phyloP scores from a whole-genome alignment of 1,140 invertebrate species.

The Penaeus chinensis region DNA sequence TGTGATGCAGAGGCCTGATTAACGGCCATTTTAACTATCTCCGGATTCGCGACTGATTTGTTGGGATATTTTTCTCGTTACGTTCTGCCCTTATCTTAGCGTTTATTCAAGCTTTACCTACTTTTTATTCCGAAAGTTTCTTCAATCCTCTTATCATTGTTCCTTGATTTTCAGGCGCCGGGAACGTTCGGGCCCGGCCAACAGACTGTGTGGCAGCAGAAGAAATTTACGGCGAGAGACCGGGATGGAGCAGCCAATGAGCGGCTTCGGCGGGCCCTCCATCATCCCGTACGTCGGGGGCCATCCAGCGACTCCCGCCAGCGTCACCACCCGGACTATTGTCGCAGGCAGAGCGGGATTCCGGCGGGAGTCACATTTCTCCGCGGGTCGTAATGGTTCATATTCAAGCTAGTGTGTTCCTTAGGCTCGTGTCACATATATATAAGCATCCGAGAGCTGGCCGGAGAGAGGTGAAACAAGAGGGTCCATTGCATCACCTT shows the following conservation, averaged over 20 bases:
- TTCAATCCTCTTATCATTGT: conserved; percentile 57
- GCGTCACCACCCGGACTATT: conserved; percentile 56
- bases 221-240: conserved; percentile 56
- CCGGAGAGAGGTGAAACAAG: background rate
- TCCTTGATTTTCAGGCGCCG: conserved; percentile 46
- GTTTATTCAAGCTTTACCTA: conserved; percentile 46
- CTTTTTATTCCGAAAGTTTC: conserved; percentile 51
- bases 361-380: background rate
- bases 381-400: background rate
- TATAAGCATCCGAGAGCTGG: background rate
- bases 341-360: conserved; percentile 3
- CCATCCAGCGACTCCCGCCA: conserved; percentile 42
- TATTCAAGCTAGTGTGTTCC: background rate
- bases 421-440: background rate
- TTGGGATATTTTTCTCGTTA: conserved; percentile 10
- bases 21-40: background rate
- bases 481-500: conserved; percentile 23
- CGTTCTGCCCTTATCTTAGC: conserved; percentile 35
- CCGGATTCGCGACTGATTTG: conserved; percentile 9
- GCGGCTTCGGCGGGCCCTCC: conserved; percentile 38
- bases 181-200: conserved; percentile 8
- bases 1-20: too few species aligned
- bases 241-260: conserved; percentile 38
- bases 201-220: conserved; percentile 14
- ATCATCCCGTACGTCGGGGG: conserved; percentile 47